phyloP scores from a whole-genome alignment of 2,888 invertebrate genomes.

The Phorcus lineatus region DNA sequence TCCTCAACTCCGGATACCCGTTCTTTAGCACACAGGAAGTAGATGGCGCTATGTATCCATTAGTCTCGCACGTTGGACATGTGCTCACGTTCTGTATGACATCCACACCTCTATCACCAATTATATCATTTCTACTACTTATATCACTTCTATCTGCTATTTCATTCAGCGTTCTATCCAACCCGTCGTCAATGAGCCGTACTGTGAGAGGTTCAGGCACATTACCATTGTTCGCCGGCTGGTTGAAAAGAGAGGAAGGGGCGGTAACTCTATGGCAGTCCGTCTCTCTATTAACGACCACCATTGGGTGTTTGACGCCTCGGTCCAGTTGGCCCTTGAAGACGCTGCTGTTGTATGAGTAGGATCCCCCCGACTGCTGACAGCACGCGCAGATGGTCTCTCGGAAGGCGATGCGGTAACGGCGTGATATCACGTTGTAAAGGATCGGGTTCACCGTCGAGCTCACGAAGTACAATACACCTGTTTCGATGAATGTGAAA shows the following conservation, averaged over 20 bases:
- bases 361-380: constrained; percentile 46
- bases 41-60: background rate
- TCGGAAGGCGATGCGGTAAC: constrained; percentile 94
- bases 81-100: background rate
- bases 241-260: background rate
- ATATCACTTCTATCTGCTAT: background rate
- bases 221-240: background rate
- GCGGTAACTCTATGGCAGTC: background rate
- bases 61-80: background rate
- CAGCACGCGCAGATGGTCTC: constrained; percentile 76
- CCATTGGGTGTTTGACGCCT: background rate
- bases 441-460: constrained; percentile 95
- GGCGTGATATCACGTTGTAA: constrained; percentile 95
- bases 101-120: too few relatives aligned
- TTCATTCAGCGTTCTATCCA: background rate
- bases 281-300: background rate
- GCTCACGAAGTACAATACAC: constrained; percentile 93
- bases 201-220: background rate
- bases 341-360: constrained; percentile 8
- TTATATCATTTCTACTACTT: too few relatives aligned
- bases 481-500: constrained; percentile 73
- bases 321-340: background rate
- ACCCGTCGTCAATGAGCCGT: background rate
- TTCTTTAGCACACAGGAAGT: background rate
- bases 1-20: background rate